These are phyloP conservation scores for Drosophila nigrodunni DNA, from an alignment of 1,140 invertebrate genomes.

Conservation along the genomic window DNA sequence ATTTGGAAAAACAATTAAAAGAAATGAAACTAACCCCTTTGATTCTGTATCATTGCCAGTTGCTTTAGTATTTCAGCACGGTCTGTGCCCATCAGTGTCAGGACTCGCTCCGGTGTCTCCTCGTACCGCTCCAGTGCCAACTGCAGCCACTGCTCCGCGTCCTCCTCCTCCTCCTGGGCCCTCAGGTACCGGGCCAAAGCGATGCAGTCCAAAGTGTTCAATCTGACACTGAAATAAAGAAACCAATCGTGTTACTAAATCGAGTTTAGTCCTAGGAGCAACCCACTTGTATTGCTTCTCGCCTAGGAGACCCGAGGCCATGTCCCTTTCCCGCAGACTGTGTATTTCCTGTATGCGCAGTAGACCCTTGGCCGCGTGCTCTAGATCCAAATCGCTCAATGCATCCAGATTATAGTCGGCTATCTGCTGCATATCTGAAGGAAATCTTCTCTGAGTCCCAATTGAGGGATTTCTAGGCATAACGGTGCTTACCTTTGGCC, in stretches of 20 bases:
- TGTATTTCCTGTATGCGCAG: conserved; percentile 26
- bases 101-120: conserved; percentile 20
- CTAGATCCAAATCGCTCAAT: conserved; percentile 29
- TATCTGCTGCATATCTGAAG: conserved; percentile 26
- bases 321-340: conserved; percentile 26
- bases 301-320: conserved; percentile 41
- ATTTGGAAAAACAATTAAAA: not conserved
- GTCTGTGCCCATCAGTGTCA: conserved; percentile 21
- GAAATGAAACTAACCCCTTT: conserved; percentile 14
- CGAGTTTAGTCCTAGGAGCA: not conserved
- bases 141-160: conserved; percentile 33
- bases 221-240: conserved; percentile 19
- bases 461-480: too few species aligned
- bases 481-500: conserved; percentile 3
- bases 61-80: conserved; percentile 38
- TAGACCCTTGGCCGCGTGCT: conserved; percentile 8
- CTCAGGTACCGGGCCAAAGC: conserved; percentile 33
- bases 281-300: conserved; percentile 47
- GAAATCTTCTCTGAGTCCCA: not conserved
- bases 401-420: conserved; percentile 4
- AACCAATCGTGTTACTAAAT: not conserved
- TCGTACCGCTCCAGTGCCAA: conserved; percentile 42
- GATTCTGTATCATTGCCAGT: not conserved
- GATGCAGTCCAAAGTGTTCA: conserved; percentile 50
- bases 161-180: not conserved